Conservation (phyloP, 2,113 vertebrate genomes). For the Nycticebus coucang region DNA sequence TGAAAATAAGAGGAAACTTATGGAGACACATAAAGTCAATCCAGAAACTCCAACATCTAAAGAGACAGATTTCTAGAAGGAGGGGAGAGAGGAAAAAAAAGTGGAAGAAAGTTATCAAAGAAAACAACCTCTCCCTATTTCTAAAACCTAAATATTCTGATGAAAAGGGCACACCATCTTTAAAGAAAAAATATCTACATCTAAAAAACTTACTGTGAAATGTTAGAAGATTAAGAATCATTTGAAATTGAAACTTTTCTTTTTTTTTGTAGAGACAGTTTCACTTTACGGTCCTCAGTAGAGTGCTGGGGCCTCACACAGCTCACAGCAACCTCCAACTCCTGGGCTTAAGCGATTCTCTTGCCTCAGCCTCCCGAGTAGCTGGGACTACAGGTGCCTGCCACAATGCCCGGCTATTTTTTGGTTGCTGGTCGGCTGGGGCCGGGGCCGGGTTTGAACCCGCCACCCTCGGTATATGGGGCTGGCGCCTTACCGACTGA, state of each 20-base stretch:
- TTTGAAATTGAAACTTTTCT: background rate
- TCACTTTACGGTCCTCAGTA: no score
- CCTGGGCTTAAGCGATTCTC: no score
- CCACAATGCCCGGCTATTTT: no score
- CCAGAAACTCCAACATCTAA: background rate
- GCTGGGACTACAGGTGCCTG: no score
- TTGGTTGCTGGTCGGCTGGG: no score
- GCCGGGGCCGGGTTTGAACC: no score
- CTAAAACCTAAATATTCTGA: background rate
- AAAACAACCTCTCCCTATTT: background rate
- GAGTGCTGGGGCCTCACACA: no score
- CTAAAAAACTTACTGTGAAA: background rate
- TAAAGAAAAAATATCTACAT: background rate
- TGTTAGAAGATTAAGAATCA: background rate
- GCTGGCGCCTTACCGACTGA: no score
- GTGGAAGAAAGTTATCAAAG: background rate
- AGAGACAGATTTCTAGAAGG: background rate
- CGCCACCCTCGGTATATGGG: no score
- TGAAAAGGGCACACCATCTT: background rate
- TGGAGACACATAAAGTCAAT: background rate
- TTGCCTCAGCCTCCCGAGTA: no score
- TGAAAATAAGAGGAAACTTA: background rate
- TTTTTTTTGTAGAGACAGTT: no score
- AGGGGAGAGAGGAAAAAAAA: background rate
- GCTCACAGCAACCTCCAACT: no score